Base-by-base conservation (phyloP, 2,113 vertebrate genomes). In the Lepisosteus oculatus region DNA sequence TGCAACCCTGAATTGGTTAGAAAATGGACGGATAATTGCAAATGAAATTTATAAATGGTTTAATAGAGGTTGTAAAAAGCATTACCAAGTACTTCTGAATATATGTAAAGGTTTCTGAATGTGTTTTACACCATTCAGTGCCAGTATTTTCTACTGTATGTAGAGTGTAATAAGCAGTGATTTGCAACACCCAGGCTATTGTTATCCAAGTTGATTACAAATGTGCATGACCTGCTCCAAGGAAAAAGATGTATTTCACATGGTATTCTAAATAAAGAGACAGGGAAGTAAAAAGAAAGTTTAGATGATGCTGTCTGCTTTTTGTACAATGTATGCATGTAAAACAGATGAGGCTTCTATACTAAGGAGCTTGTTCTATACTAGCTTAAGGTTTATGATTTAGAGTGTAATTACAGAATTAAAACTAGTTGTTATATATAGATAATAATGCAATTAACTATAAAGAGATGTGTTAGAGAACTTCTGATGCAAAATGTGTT, bases 151-250 rank as follows among this genome's bases (percentile, higher is more conserved):
- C 17, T 29, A 29, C 17, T 29, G 17, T 29, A 29, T 29, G 47
- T 9, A 51, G 8, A 6, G 47, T 51, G 8, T 51, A 51, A 51
- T 9, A 51, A 43, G 8, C 45, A 57, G 29, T 66, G 6, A 61
- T 45, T 14, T 72, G 71, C 65, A 45, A 56, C 43, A 61, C 29
- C 65, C 55, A 15, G 29, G 51, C 47, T 44, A 68, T 67, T 61
- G 72, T 61, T 42, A 51, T 74, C 15, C 12, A 51, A 41, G 55
- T 67, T 41, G 65, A 55, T 9, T 43, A 47, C 59, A 65, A 64
- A 76, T 68, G 55, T 66, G 72, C 77, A 76, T 76, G 74, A 64
- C 15, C 51, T 54, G 9, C 12, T 66, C 44, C 67, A 66, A 29
- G 61, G 6, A 54, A 68, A 15, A 14, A 14, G 11, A 6, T 68